Conservation (phyloP, 2,888 invertebrate species). For the Ophioninae sp. region DNA sequence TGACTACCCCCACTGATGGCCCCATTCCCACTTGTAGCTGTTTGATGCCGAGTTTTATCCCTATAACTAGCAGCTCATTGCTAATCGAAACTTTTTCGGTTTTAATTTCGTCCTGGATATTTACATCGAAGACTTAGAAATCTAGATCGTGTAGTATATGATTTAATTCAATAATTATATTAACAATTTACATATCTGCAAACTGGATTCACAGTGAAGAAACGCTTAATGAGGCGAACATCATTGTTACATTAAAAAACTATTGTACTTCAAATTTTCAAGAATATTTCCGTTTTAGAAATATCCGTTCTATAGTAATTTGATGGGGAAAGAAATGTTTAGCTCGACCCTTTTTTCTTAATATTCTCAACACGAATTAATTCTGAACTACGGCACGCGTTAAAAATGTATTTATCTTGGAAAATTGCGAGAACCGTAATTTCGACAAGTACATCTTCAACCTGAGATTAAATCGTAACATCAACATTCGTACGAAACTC, state of each 20-base stretch:
- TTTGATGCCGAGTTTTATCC: not conserved
- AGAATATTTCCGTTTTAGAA: no score
- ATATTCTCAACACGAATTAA: not conserved
- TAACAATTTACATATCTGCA: no score
- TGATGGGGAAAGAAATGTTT: not conserved
- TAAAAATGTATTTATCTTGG: not conserved
- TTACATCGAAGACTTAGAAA: not conserved
- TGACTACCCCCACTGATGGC: constrained; percentile 12
- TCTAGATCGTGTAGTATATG: not conserved
- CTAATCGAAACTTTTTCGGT: not conserved
- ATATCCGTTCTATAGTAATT: no score
- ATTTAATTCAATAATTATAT: no score
- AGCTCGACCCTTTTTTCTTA: not conserved
- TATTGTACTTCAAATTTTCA: no score
- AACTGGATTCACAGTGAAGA: no score
- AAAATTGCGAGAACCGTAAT: not conserved
- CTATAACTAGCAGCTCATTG: constrained; percentile 19
- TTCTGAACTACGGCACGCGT: not conserved
- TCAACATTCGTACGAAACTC: not conserved
- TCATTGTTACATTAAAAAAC: no score
- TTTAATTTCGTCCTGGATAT: not conserved
- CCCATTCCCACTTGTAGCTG: not conserved
- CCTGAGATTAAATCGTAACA: not conserved
- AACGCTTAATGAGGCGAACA: no score
- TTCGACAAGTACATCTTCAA: not conserved